These are phyloP conservation scores for Sminthurides aquaticus DNA, from an alignment of 2,888 invertebrate genomes.

Conservation along the genomic window DNA sequence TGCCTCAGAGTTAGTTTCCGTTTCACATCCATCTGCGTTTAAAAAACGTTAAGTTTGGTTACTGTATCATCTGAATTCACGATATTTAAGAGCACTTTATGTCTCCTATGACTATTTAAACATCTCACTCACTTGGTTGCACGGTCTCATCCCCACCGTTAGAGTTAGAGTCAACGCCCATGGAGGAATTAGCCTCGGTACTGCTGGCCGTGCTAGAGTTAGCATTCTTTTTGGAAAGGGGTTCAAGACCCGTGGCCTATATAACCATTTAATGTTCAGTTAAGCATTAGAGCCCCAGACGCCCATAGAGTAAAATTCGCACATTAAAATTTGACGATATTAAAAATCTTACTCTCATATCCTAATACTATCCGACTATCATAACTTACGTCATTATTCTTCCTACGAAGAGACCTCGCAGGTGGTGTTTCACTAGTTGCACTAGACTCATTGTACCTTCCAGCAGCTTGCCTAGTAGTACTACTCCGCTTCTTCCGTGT, in stretches of 20 bases:
- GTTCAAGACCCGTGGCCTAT: constrained; percentile 8
- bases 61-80: too few relatives aligned
- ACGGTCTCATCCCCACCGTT: background rate
- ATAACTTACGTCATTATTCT: constrained; percentile 11
- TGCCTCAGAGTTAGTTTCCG: too few relatives aligned
- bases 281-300: too few relatives aligned
- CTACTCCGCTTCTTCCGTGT: constrained; percentile 8
- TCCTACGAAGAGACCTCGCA: constrained; percentile 10
- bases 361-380: too few relatives aligned
- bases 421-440: background rate
- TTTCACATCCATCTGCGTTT: too few relatives aligned
- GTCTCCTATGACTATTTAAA: too few relatives aligned
- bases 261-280: background rate
- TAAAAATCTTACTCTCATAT: too few relatives aligned
- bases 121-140: background rate
- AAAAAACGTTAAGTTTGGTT: too few relatives aligned
- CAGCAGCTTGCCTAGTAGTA: background rate
- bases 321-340: too few relatives aligned
- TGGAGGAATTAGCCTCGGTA: background rate
- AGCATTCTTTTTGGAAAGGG: constrained; percentile 11
- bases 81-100: too few relatives aligned
- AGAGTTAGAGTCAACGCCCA: background rate
- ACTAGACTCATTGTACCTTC: background rate
- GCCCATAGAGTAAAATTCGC: too few relatives aligned
- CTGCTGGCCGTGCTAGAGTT: background rate